These are phyloP conservation scores for Parazoanthus darwini DNA, from an alignment of 92 coral and sea anemone species.

Conservation along the genomic window DNA sequence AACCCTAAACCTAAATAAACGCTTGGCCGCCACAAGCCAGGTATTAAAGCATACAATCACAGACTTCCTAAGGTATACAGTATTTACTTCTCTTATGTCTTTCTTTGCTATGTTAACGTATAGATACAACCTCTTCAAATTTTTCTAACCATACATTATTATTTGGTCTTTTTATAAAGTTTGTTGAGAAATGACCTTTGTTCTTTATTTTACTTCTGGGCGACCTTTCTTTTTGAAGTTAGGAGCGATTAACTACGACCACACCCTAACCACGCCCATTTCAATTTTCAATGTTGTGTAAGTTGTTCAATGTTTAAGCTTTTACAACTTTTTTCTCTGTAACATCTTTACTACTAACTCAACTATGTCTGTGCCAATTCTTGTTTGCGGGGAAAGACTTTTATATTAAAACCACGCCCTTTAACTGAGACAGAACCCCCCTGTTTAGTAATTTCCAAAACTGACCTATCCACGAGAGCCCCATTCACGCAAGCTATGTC, in stretches of 20 bases:
- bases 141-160: conserved; percentile 13
- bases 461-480: conserved; percentile 14
- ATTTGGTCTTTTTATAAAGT: background rate
- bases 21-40: background rate
- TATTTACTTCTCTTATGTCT: conserved; percentile 2
- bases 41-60: no score
- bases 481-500: conserved; percentile 1
- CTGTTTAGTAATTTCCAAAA: conserved; percentile 17
- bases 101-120: background rate
- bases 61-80: no score
- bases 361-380: conserved; percentile 6
- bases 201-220: conserved; percentile 3
- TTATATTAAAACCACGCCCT: conserved; percentile 18
- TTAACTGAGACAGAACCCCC: conserved; percentile 20
- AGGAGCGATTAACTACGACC: conserved; percentile 9
- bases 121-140: background rate
- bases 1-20: background rate
- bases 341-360: background rate
- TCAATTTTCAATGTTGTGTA: conserved; percentile 9
- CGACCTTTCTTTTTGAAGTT: conserved; percentile 8
- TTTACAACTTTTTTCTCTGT: no score
- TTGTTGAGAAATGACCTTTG: conserved; percentile 18
- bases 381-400: conserved; percentile 10
- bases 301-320: background rate
- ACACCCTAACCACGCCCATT: conserved; percentile 34